These are phyloP conservation scores for Himalopsyche phryganea DNA, from an alignment of 1,140 invertebrate species.

Conservation along the genomic window DNA sequence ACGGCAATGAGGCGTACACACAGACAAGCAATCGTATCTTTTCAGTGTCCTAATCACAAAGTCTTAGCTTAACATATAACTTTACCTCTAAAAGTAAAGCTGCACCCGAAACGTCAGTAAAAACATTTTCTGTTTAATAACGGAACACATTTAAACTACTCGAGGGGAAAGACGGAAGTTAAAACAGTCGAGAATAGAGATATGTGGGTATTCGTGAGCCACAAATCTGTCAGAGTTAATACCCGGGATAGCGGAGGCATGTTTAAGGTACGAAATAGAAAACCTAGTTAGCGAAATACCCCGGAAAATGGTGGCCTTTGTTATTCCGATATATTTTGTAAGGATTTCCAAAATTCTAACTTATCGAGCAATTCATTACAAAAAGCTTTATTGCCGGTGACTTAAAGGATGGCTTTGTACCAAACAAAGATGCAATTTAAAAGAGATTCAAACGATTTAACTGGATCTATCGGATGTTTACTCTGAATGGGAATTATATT, in stretches of 20 bases:
- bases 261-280: background rate
- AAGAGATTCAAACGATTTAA: constrained; percentile 13
- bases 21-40: too few relatives aligned
- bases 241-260: background rate
- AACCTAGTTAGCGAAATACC: constrained; percentile 17
- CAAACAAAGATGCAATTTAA: constrained; percentile 12
- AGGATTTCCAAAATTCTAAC: constrained; percentile 7
- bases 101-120: too few relatives aligned
- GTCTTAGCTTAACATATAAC: too few relatives aligned
- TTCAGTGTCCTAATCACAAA: too few relatives aligned
- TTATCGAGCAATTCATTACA: constrained; percentile 24
- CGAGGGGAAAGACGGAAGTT: background rate
- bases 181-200: constrained; percentile 4
- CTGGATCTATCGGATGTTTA: constrained; percentile 9
- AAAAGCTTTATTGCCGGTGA: constrained; percentile 2
- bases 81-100: too few relatives aligned
- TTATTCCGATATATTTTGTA: constrained; percentile 4
- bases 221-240: constrained; percentile 23
- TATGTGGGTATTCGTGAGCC: constrained; percentile 13
- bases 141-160: constrained; percentile 4
- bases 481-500: background rate
- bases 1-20: too few relatives aligned
- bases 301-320: constrained; percentile 1
- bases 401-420: background rate
- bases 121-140: too few relatives aligned